Percentiles rank a stretch among this genome's conserved stretches.
These are phyloP conservation scores for Caerostris darwini DNA, from an alignment of 1,140 invertebrate species.

Conservation along the genomic window DNA sequence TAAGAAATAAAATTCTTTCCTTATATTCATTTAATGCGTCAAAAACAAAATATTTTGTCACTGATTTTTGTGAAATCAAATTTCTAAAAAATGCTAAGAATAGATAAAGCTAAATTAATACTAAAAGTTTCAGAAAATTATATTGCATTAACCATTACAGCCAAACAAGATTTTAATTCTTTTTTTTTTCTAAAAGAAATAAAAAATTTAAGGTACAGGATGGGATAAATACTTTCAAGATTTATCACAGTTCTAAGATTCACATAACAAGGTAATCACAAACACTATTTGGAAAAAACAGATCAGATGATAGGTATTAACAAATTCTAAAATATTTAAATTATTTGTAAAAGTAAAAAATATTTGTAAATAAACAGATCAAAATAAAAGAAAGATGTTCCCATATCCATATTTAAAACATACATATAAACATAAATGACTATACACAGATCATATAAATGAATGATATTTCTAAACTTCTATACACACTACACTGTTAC, in stretches of 20 bases:
- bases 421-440: background rate
- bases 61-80: background rate
- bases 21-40: background rate
- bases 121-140: background rate
- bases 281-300: background rate
- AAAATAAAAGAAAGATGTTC: background rate
- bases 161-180: too few relatives aligned
- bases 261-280: background rate
- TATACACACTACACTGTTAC: background rate
- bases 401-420: background rate
- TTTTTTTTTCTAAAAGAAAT: background rate
- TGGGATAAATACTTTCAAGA: background rate
- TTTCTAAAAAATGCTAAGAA: too few relatives aligned
- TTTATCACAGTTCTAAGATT: conserved; percentile 6
- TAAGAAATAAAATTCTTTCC: background rate
- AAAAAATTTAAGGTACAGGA: background rate
- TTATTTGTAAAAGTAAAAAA: background rate
- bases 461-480: background rate
- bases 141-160: background rate
- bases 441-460: background rate
- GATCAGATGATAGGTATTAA: background rate
- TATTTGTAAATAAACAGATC: background rate
- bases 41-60: conserved; percentile 21
- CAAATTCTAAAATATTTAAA: background rate
- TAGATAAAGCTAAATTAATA: background rate